Conservation (phyloP, 2,113 vertebrate genomes). For the Narcine bancroftii region DNA sequence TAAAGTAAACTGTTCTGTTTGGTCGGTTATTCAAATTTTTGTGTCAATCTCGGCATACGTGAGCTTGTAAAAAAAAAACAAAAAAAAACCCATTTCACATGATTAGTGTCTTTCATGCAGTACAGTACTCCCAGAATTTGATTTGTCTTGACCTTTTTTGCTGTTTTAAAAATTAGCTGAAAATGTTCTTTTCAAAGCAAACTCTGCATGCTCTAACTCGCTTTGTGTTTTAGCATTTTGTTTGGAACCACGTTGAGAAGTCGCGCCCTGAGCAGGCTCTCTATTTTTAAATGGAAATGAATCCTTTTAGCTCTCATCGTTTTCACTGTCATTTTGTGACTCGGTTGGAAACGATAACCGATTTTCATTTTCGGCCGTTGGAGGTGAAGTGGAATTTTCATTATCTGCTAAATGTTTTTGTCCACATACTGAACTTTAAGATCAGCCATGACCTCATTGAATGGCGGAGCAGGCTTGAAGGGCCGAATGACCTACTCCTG, state of each 20-base stretch:
- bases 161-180: neutral
- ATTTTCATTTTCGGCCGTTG: neutral
- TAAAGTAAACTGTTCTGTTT: neutral
- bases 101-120: neutral
- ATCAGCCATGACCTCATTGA: too few relatives aligned
- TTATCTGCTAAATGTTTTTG: neutral
- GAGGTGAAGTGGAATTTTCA: neutral
- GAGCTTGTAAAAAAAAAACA: too few relatives aligned
- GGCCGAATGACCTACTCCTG: too few relatives aligned
- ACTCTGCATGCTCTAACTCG: neutral
- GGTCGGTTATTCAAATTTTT: neutral
- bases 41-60: too few relatives aligned
- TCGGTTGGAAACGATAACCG: neutral
- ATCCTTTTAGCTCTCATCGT: neutral
- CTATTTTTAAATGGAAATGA: neutral
- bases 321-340: neutral
- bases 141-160: neutral
- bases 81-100: neutral
- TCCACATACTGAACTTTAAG: too few relatives aligned
- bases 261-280: neutral
- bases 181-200: neutral
- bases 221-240: neutral
- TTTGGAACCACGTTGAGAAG: neutral
- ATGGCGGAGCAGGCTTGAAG: too few relatives aligned
- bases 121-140: neutral